Evolutionary conservation across 2,797 vertebrate genomes (phyloP).

Genomic region (Sebastes steindachneri): DNA sequence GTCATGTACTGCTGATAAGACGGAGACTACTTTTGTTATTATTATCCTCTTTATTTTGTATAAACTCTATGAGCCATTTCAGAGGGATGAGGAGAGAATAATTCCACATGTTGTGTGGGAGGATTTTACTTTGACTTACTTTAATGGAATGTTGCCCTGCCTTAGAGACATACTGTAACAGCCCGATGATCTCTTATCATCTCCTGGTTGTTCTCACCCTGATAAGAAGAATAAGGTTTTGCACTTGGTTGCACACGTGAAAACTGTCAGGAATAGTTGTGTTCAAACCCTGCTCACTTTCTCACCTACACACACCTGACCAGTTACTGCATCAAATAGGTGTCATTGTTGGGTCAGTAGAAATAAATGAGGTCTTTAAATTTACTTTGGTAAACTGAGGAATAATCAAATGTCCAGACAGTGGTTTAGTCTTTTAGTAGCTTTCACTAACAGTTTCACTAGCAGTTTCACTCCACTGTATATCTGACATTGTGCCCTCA

Average conservation of each 20-base stretch:
- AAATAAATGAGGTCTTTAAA: background rate
- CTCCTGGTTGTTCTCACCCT: background rate
- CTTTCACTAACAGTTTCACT: too few species aligned
- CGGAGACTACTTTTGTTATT: background rate
- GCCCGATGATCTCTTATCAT: background rate
- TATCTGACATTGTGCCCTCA: too few species aligned
- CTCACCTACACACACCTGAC: too few species aligned
- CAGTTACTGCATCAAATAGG: too few species aligned
- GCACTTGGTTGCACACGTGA: too few species aligned
- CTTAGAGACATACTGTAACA: background rate
- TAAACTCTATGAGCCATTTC: background rate
- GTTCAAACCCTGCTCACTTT: too few species aligned
- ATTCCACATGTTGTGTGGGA: conserved; percentile 3
- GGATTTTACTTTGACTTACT: conserved; percentile 12
- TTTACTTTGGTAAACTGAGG: background rate
- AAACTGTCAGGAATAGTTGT: too few species aligned
- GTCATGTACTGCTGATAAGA: background rate
- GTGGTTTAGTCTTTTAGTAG: too few species aligned
- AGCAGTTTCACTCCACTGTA: too few species aligned
- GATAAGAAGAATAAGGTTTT: background rate
- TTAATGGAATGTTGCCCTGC: conserved; percentile 36
- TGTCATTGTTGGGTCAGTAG: too few species aligned
- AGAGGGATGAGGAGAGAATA: background rate
- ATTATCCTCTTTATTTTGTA: background rate
- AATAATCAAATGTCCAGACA: background rate